phyloP scores from a whole-genome alignment of 2,113 vertebrate genomes.

The Marmota monax region DNA sequence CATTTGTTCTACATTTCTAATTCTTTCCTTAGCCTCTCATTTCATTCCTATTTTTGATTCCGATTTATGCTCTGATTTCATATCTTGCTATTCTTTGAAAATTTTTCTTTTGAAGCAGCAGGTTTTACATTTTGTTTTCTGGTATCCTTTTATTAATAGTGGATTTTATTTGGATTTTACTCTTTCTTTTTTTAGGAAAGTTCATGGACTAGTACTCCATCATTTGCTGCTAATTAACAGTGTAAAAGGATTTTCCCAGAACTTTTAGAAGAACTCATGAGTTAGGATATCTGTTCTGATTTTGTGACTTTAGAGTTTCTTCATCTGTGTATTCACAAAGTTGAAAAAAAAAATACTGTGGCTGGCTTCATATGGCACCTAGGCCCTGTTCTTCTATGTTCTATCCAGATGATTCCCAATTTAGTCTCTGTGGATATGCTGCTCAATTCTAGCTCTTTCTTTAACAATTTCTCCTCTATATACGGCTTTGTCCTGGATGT shows the following conservation, averaged over 20 bases:
- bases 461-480: not conserved
- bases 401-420: not conserved
- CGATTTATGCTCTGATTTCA: not conserved
- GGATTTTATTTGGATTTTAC: not conserved
- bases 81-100: not conserved
- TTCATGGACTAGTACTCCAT: not conserved
- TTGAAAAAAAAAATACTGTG: not conserved
- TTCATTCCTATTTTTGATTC: not conserved
- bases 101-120: not conserved
- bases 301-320: not conserved
- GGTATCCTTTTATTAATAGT: not conserved
- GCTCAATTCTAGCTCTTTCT: not conserved
- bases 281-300: not conserved
- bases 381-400: not conserved
- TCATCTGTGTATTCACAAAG: not conserved
- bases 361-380: fast-evolving
- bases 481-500: not conserved
- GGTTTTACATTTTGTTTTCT: not conserved
- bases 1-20: not conserved
- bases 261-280: not conserved
- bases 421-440: not conserved
- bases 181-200: not conserved
- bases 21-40: not conserved
- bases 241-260: not conserved
- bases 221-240: not conserved